A percentile compares a stretch with the other conserved stretches of the same genome.
Evolutionary conservation across 1,140 invertebrate genomes (phyloP).

Genomic region (Frieseomelitta varia): DNA sequence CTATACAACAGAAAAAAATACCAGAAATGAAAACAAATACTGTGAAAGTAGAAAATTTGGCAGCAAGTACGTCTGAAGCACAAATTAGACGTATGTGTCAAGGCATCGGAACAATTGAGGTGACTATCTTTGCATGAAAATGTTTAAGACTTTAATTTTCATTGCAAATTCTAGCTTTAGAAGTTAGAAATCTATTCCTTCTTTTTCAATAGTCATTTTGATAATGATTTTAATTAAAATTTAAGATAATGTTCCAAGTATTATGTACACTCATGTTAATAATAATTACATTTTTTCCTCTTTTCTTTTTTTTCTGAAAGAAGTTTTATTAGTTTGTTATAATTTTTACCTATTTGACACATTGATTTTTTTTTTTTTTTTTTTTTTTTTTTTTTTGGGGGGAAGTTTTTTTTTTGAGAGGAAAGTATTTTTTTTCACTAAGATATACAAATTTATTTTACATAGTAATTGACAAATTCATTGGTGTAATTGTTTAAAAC

Average conservation of each 20-base stretch:
- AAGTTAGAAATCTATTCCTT: background rate
- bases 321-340: background rate
- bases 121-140: conserved; percentile 78
- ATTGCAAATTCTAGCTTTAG: conserved; percentile 6
- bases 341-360: background rate
- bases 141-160: conserved; percentile 21
- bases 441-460: background rate
- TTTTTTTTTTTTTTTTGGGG: background rate
- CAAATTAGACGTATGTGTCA: conserved; percentile 83
- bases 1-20: conserved; percentile 54
- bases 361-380: background rate
- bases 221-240: background rate
- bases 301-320: background rate
- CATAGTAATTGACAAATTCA: background rate
- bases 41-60: conserved; percentile 83
- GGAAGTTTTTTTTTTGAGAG: too few species aligned
- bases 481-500: background rate
- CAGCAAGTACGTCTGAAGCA: conserved; percentile 81
- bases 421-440: background rate
- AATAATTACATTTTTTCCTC: background rate
- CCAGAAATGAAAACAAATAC: conserved; percentile 77
- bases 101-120: conserved; percentile 83
- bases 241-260: background rate
- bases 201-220: background rate
- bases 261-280: background rate